Percentiles rank a stretch among this genome's conserved stretches.
phyloP scores from a whole-genome alignment of 2,797 vertebrate species.

The Acomys russatus region DNA sequence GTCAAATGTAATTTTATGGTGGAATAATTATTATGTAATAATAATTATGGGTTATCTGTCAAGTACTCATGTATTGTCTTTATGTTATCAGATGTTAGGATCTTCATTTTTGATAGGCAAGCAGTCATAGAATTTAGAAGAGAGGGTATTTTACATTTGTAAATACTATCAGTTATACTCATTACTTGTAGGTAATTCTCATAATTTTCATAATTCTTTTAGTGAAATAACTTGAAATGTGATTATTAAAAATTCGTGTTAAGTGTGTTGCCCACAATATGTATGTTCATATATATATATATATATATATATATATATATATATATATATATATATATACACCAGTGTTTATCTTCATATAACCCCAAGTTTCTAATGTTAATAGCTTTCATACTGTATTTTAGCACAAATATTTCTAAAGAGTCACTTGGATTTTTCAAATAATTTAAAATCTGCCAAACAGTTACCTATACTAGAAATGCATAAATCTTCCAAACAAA shows the following conservation, averaged over 20 bases:
- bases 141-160: background rate
- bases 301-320: background rate
- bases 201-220: background rate
- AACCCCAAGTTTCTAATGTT: background rate
- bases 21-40: background rate
- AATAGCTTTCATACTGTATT: background rate
- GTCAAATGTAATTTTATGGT: background rate
- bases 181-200: background rate
- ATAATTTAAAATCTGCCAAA: constrained; percentile 64
- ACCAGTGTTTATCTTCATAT: background rate
- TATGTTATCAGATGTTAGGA: background rate
- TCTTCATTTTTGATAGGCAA: background rate
- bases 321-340: background rate
- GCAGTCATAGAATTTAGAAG: background rate
- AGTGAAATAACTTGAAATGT: constrained; percentile 14
- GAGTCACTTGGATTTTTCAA: constrained; percentile 60
- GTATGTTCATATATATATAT: no score
- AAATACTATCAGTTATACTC: background rate
- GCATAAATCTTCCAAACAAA: constrained; percentile 64
- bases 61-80: background rate
- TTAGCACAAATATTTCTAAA: constrained; percentile 48
- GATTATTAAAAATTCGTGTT: constrained; percentile 36
- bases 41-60: background rate
- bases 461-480: constrained; percentile 37
- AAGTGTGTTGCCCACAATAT: background rate